These are phyloP conservation scores for Sebastes fasciatus DNA, from an alignment of 2,113 vertebrate genomes.

Conservation along the genomic window DNA sequence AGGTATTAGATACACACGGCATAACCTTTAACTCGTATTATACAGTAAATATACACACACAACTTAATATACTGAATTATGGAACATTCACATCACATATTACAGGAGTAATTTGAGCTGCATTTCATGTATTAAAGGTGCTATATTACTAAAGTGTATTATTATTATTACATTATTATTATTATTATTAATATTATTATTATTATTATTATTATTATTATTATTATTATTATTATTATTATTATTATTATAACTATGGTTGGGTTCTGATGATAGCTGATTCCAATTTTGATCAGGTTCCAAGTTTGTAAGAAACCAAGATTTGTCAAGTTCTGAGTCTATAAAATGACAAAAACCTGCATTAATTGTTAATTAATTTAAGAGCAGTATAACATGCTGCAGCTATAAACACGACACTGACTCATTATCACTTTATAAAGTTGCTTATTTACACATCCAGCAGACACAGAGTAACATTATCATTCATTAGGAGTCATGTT, in stretches of 20 bases:
- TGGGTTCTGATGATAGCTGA: neutral
- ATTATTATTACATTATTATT: neutral
- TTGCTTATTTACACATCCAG: neutral
- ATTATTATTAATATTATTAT: neutral
- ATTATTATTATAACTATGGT: neutral
- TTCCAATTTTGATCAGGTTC: neutral
- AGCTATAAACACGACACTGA: neutral
- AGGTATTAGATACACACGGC: no score
- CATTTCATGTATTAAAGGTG: neutral
- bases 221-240: neutral
- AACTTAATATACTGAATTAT: neutral
- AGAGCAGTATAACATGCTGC: no score
- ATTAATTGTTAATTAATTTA: neutral
- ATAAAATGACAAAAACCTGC: neutral
- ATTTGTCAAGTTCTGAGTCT: neutral
- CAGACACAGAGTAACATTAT: no score
- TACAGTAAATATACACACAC: neutral
- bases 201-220: no score
- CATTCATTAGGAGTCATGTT: no score
- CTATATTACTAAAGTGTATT: neutral
- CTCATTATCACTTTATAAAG: neutral
- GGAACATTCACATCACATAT: neutral
- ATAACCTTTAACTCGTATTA: neutral
- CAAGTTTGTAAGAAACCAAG: neutral
- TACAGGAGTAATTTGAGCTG: neutral